These are phyloP conservation scores for Leptestheria dahalacensis DNA, from an alignment of 1,140 invertebrate genomes.

Conservation along the genomic window DNA sequence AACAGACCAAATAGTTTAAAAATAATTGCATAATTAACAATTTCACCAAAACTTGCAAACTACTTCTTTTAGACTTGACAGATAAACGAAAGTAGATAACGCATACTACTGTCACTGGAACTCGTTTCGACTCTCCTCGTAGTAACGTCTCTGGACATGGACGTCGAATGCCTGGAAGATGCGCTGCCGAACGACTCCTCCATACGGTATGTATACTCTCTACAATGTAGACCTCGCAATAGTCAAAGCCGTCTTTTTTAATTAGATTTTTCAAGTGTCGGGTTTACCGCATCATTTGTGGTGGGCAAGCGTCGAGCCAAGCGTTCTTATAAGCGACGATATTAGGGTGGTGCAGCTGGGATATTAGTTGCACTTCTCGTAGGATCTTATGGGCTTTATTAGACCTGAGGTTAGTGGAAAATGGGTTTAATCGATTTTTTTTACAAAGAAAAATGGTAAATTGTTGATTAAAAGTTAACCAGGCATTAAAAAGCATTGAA, in stretches of 20 bases:
- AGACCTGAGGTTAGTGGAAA: slow-evolving; percentile 21
- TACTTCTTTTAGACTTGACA: too few species aligned
- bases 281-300: slow-evolving; percentile 3
- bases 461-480: too few species aligned
- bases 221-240: too few species aligned
- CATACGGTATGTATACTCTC: neutral
- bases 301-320: slow-evolving; percentile 46
- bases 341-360: slow-evolving; percentile 58
- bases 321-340: slow-evolving; percentile 70
- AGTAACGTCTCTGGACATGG: neutral
- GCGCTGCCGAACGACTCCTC: neutral
- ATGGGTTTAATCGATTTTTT: too few species aligned
- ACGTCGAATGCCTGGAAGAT: neutral
- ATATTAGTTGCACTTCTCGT: slow-evolving; percentile 61
- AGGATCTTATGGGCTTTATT: slow-evolving; percentile 38
- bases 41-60: too few species aligned
- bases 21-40: neutral
- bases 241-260: too few species aligned
- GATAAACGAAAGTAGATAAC: too few species aligned
- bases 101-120: neutral
- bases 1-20: too few species aligned
- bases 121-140: slow-evolving; percentile 4
- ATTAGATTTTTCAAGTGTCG: too few species aligned
- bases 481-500: too few species aligned
- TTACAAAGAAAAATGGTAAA: slow-evolving; percentile 14